Evolutionary conservation across 30 jellyfish, hydroid and myxozoan species (phyloP), one percentile per base, ranked within the genome.

Genomic region (Aurelia aurita): DNA sequence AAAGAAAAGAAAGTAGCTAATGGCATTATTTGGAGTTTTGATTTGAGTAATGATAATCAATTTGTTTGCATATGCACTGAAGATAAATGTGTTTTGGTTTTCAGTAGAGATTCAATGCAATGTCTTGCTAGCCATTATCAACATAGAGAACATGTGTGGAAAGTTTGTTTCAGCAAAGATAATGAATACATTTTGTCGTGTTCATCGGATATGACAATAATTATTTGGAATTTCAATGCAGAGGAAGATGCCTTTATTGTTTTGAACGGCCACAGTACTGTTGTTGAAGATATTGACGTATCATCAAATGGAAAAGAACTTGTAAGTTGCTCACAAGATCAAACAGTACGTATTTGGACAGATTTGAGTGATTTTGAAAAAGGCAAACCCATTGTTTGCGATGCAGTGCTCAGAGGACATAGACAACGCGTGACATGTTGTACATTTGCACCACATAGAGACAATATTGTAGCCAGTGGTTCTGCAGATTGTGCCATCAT

Each of bases 61-160:
- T 34, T 51, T 6, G 23, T 82, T 9, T 57, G 80, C 71, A 27
- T 55, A 55, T 82, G 92, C 71, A 65, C 73, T 22, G 22, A 69
- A 3, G 86, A 82, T 16, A 54, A 58, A 23, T 13, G 34, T 5
- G 86, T 82, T 1, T 31, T 2, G 26, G 80, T 82, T 9, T 82
- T 79, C 86, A 23, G 35, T 5, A 55, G 29, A 4, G 60, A 46
- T 2, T 70, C 85, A 3, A 9, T 32, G 58, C 35, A 70, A 45
- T 60, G 77, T 21, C 31, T 82, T 3, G 79, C 92, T 10, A 26
- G 80, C 10, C 82, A 60, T 46, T 51, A 68, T 16, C 75, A 35
- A 11, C 92, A 82, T 57, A 25, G 3, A 7, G 92, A 82, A 45
- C 71, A 78, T 6, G 92, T 82, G 18, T 82, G 92, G 92, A 34